These are phyloP conservation scores for Drosophila auraria DNA, from an alignment of 1,140 invertebrate species.

Conservation along the genomic window DNA sequence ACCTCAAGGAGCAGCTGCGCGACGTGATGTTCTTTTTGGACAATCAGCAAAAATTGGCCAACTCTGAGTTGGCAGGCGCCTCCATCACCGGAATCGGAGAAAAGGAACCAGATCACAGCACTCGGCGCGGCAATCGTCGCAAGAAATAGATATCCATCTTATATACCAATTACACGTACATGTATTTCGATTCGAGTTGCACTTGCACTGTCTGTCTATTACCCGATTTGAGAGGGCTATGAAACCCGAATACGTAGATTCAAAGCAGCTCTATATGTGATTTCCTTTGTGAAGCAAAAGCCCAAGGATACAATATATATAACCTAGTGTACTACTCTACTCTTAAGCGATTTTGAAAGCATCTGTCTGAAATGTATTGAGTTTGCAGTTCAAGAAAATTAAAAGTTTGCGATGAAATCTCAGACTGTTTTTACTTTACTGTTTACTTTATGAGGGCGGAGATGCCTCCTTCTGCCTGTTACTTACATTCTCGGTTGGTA, in stretches of 20 bases:
- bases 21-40: conserved; percentile 99
- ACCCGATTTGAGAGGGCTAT: conserved; percentile 17
- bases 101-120: conserved; percentile 45
- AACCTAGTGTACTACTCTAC: conserved; percentile 22
- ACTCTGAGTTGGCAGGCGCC: conserved; percentile 88
- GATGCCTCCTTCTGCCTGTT: too few species aligned
- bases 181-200: conserved; percentile 34
- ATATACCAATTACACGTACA: conserved; percentile 9
- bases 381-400: conserved; percentile 31
- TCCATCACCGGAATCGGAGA: conserved; percentile 88
- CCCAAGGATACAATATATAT: conserved; percentile 37
- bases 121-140: conserved; percentile 67
- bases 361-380: conserved; percentile 11
- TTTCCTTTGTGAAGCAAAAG: conserved; percentile 63
- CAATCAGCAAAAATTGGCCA: conserved; percentile 88
- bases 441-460: too few species aligned
- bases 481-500: too few species aligned
- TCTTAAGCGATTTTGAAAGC: conserved; percentile 8
- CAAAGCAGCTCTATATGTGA: conserved; percentile 64
- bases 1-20: conserved; percentile 95
- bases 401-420: conserved; percentile 5
- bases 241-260: conserved; percentile 19
- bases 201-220: conserved; percentile 20
- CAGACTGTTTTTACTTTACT: too few species aligned
- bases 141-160: conserved; percentile 62